Percentiles rank a stretch among this genome's conserved stretches.
Evolutionary conservation across 2,797 vertebrate species (phyloP).

Genomic region (Aselliscus stoliczkanus): DNA sequence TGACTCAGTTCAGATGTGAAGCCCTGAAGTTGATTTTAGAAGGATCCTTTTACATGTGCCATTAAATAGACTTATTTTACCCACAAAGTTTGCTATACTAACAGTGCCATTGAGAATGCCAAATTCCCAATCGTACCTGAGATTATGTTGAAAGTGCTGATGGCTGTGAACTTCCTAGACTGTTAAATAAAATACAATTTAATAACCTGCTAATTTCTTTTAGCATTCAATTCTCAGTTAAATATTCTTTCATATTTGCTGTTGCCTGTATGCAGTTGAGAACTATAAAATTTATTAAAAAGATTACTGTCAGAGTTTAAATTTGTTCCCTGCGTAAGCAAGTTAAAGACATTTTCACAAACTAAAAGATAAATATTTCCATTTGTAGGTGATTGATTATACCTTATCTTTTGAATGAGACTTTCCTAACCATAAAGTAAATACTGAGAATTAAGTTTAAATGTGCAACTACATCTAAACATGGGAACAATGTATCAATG

Average conservation of each 20-base stretch:
- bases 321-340: slow-evolving; percentile 74
- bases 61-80: slow-evolving; percentile 97
- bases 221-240: slow-evolving; percentile 83
- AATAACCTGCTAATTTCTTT: slow-evolving; percentile 83
- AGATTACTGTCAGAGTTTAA: slow-evolving; percentile 65
- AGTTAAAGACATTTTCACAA: slow-evolving; percentile 74
- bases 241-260: slow-evolving; percentile 84
- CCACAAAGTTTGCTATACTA: slow-evolving; percentile 96
- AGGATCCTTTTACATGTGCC: slow-evolving; percentile 93
- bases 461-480: slow-evolving; percentile 25
- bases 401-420: slow-evolving; percentile 74
- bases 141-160: slow-evolving; percentile 95
- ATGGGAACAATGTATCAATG: background rate
- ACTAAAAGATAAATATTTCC: slow-evolving; percentile 74
- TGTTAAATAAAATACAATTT: slow-evolving; percentile 91
- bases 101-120: slow-evolving; percentile 95
- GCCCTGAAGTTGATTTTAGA: slow-evolving; percentile 94
- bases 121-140: slow-evolving; percentile 95
- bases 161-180: slow-evolving; percentile 97
- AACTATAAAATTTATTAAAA: slow-evolving; percentile 72
- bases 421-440: slow-evolving; percentile 19
- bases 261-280: slow-evolving; percentile 77
- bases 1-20: slow-evolving; percentile 83
- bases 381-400: slow-evolving; percentile 70
- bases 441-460: slow-evolving; percentile 56